phyloP scores from a whole-genome alignment of 1,140 invertebrate species.

The Riptortus pedestris region DNA sequence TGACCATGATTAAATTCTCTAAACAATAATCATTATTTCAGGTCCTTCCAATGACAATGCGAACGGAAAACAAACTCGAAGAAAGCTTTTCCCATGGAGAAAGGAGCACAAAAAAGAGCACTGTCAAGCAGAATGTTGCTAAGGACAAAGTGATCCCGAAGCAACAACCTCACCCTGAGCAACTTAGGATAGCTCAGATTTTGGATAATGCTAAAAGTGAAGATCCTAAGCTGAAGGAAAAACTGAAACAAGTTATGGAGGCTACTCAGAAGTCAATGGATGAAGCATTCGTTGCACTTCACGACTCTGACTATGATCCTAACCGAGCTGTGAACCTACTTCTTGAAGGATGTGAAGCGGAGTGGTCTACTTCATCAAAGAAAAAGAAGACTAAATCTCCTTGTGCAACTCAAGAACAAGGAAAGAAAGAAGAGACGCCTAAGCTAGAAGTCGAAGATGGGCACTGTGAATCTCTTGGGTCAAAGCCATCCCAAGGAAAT shows the following conservation, averaged over 20 bases:
- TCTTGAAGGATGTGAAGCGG: slow-evolving; percentile 59
- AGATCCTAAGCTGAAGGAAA: slow-evolving; percentile 53
- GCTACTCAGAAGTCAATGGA: slow-evolving; percentile 68
- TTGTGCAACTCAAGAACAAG: slow-evolving; percentile 34
- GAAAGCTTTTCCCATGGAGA: too few species aligned
- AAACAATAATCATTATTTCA: too few species aligned
- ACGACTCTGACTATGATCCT: slow-evolving; percentile 69
- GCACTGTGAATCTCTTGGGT: slow-evolving; percentile 34
- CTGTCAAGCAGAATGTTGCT: not conserved
- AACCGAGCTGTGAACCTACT: slow-evolving; percentile 63
- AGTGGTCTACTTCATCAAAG: slow-evolving; percentile 68
- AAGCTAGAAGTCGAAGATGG: too few species aligned
- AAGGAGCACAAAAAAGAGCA: too few species aligned
- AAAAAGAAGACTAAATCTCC: slow-evolving; percentile 56
- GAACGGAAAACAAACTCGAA: too few species aligned
- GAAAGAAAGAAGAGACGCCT: slow-evolving; percentile 18
- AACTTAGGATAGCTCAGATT: slow-evolving; percentile 56
- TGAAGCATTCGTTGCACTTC: slow-evolving; percentile 68
- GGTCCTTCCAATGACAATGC: too few species aligned
- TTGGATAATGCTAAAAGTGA: slow-evolving; percentile 50
- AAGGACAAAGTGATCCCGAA: not conserved
- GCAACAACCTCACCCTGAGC: slow-evolving; percentile 43
- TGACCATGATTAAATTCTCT: too few species aligned
- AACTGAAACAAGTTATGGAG: slow-evolving; percentile 62
- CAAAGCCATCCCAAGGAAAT: slow-evolving; percentile 36